Percentiles rank a stretch among this genome's conserved stretches.
Conservation (phyloP, 2,797 vertebrate species). For the Acomys russatus region DNA sequence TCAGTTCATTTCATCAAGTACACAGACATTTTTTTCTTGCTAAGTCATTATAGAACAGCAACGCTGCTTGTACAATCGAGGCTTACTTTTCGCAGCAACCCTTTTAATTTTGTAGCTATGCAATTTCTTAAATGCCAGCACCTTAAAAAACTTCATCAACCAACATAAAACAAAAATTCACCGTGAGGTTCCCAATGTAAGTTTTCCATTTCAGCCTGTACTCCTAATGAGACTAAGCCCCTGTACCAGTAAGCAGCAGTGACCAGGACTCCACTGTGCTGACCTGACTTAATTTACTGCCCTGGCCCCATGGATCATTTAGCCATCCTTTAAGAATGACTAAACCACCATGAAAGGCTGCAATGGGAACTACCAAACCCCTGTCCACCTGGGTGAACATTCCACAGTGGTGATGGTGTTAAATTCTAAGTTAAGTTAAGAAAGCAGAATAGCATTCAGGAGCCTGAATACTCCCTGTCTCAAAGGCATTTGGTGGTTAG, state of each 20-base stretch:
- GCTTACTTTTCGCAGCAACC: constrained; percentile 78
- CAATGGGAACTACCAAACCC: constrained; percentile 80
- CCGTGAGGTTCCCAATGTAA: constrained; percentile 67
- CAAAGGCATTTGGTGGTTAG: constrained; percentile 77
- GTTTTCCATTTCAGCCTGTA: constrained; percentile 64
- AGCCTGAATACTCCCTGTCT: constrained; percentile 61
- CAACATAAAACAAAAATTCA: constrained; percentile 76
- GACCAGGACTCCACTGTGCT: constrained; percentile 75
- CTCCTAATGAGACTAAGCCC: constrained; percentile 73
- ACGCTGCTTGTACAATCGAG: constrained; percentile 76
- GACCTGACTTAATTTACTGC: constrained; percentile 81
- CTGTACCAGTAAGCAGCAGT: constrained; percentile 66
- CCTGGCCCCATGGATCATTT: constrained; percentile 77
- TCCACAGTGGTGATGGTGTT: constrained; percentile 77
- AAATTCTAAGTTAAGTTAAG: constrained; percentile 75
- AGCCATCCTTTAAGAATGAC: constrained; percentile 81
- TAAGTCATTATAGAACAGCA: constrained; percentile 77
- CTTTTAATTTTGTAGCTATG: constrained; percentile 72
- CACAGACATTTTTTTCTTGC: constrained; percentile 78
- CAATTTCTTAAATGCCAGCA: constrained; percentile 74
- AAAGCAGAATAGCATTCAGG: constrained; percentile 77
- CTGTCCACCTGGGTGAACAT: constrained; percentile 77
- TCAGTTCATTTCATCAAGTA: constrained; percentile 75
- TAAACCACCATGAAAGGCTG: constrained; percentile 81
- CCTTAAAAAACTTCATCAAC: constrained; percentile 67